Conservation (phyloP, 2,888 invertebrate species). For the Eristalis pertinax region DNA sequence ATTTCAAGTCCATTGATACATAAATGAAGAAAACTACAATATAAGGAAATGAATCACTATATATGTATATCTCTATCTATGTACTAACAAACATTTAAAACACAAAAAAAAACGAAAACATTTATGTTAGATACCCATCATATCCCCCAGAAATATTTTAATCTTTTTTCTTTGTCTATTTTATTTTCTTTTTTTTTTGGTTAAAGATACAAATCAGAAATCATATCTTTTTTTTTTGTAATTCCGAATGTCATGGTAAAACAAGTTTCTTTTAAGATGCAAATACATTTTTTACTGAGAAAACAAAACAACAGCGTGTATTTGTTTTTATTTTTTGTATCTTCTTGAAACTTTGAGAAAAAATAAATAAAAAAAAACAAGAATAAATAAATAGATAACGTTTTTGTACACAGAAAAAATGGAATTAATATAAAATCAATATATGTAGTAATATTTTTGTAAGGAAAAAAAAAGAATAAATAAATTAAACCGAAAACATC, state of each 20-base stretch:
- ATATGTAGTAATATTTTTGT: slow-evolving; percentile 68
- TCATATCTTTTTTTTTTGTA: not conserved
- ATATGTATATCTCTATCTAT: slow-evolving; percentile 46
- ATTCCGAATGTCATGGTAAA: slow-evolving; percentile 17
- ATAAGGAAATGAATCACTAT: slow-evolving; percentile 20
- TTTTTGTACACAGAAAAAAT: slow-evolving; percentile 66
- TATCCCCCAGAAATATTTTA: not conserved
- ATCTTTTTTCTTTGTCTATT: slow-evolving; percentile 18
- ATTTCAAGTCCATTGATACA: slow-evolving; percentile 42
- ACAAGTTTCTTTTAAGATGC: slow-evolving; percentile 5
- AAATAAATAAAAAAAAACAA: slow-evolving; percentile 15
- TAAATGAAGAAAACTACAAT: slow-evolving; percentile 14
- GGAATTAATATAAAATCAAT: slow-evolving; percentile 30
- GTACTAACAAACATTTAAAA: slow-evolving; percentile 63
- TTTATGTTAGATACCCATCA: not conserved
- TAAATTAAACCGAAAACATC: slow-evolving; percentile 40
- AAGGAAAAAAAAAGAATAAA: slow-evolving; percentile 64
- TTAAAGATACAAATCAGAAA: slow-evolving; percentile 17
- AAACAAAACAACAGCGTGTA: not conserved
- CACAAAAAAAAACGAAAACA: not conserved
- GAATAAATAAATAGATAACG: slow-evolving; percentile 28
- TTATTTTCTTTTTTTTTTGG: slow-evolving; percentile 27
- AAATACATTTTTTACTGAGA: slow-evolving; percentile 22
- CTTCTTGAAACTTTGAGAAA: slow-evolving; percentile 49
- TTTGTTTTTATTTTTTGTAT: slow-evolving; percentile 29